Conservation (phyloP, 2,888 invertebrate species). For the Drosophila stalkeri region DNA sequence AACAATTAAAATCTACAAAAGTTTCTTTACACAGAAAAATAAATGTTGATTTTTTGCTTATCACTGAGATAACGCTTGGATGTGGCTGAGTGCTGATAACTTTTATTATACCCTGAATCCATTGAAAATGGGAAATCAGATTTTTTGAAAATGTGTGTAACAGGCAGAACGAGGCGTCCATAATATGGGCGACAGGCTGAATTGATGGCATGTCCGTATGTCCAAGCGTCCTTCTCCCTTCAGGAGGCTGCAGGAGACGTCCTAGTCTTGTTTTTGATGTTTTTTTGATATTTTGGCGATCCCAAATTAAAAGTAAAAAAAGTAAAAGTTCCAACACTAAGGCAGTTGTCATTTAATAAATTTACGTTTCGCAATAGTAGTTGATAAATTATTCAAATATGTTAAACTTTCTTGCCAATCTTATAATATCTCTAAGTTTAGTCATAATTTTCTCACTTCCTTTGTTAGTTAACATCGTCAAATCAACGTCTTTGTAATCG, state of each 20-base stretch:
- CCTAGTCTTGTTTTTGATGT: too few relatives aligned
- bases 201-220: too few relatives aligned
- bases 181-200: too few relatives aligned
- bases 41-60: background rate
- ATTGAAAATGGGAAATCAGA: too few relatives aligned
- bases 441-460: slow-evolving; percentile 60
- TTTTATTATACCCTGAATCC: too few relatives aligned
- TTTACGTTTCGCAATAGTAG: background rate
- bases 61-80: slow-evolving; percentile 32
- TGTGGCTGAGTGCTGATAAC: slow-evolving; percentile 8
- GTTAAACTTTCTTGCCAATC: slow-evolving; percentile 73
- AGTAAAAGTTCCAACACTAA: background rate
- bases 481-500: slow-evolving; percentile 85
- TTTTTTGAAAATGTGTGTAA: too few relatives aligned
- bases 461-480: slow-evolving; percentile 78
- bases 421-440: slow-evolving; percentile 68
- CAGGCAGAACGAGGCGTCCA: too few relatives aligned
- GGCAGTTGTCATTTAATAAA: background rate
- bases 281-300: background rate
- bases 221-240: too few relatives aligned
- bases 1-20: background rate
- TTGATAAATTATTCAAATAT: slow-evolving; percentile 60
- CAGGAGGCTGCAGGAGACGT: too few relatives aligned
- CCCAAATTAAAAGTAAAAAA: background rate
- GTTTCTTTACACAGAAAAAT: background rate